Base-by-base conservation (phyloP, 2,888 invertebrate species). In the Tanytarsus gracilentus region DNA sequence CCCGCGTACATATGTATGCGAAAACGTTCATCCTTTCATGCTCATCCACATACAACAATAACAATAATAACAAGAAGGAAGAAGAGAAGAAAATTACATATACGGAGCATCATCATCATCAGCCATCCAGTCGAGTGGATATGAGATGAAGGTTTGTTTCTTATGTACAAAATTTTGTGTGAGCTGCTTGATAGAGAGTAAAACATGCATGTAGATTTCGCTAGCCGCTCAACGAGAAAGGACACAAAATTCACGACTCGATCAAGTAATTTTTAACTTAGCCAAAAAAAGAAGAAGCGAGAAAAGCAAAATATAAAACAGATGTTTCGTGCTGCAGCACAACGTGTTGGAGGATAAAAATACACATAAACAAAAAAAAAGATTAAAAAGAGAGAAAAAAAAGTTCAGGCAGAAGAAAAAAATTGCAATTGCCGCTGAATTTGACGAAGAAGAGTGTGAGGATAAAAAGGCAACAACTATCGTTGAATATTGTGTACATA, bases 281-380 rank as follows among this genome's bases (percentile, higher is more conserved):
- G 3, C 9, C 16, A 1, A 30, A 36, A 52, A 52, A 7, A 52
- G n/a, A 52, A 36, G 23, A 23, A 1, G 9, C n/a, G 16, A 21
- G 36, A 4, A 27, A 29, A 51, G 14, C 29, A 55, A 55, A 55
- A 53, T 53, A 53, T n/a, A 53, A 53, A 55, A 55, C 55, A 55
- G 55, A 55, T 55, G 55, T 55, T 53, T 39, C 40, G 23, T 25
- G 11, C 52, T 11, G 52, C 52, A 36, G 14, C 36, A 36, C 36
- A 52, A 55, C 55, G 55, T 55, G 55, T 55, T 55, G 55, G 55
- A 55, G 55, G 55, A 55, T 55, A 26, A 55, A 44, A 55, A 33
- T 27, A 52, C 39, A 55, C 39, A 55, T 55, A 55, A 55, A 55
- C 55, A 55, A 40, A 26, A 25, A 30, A 18, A 55, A 40, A 53